Evolutionary conservation across 2,797 vertebrate genomes (phyloP), one percentile per base, ranked within the genome.

Genomic region (Diplodus puntazzo): DNA sequence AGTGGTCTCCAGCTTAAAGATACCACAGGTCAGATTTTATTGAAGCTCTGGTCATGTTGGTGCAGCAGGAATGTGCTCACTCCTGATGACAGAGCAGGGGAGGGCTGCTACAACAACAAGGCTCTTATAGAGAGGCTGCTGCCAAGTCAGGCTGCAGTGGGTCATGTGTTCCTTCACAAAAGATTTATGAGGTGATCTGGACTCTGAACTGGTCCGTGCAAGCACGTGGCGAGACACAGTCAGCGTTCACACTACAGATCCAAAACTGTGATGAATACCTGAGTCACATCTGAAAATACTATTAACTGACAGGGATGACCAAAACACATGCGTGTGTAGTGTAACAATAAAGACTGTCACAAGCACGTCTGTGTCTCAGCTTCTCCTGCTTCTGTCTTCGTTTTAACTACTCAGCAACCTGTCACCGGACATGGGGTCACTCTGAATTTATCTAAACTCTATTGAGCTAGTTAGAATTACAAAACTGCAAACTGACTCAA

Each of bases 91-190:
- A 20, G 70, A 77, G 45, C 67, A 58, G 20, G 16, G 23, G 13
- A 49, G 25, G 17, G 11, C 49, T 1, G 8, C 69, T 53, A 6
- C 68, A 57, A 76, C 80, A 87, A 91, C 80, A 69, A 74, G 72
- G 69, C 76, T 69, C 75, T 79, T 21, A 86, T 62, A 81, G 75
- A 88, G 72, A 67, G 58, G 25, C 30, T 39, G 64, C 80, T 42
- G 80, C 83, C n/a, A 23, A 60, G 45, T 39, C 14, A 4, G 21
- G 7, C 62, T 74, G 52, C 8, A 2, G 49, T n/a, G 0, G 43
- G 82, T 92, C 91, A 94, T 87, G 87, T 69, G 91, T 5, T 87
- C 43, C 46, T 54, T 30, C 62, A 76, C 85, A 88, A 85, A 85
- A 85, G 85, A 87, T 87, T 88, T 88, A 76, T 7, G 10, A 75